Percentiles rank a stretch among this genome's conserved stretches.
These are phyloP conservation scores for Drosophila pseudotalamancana DNA, from an alignment of 2,888 invertebrate genomes.

Conservation along the genomic window DNA sequence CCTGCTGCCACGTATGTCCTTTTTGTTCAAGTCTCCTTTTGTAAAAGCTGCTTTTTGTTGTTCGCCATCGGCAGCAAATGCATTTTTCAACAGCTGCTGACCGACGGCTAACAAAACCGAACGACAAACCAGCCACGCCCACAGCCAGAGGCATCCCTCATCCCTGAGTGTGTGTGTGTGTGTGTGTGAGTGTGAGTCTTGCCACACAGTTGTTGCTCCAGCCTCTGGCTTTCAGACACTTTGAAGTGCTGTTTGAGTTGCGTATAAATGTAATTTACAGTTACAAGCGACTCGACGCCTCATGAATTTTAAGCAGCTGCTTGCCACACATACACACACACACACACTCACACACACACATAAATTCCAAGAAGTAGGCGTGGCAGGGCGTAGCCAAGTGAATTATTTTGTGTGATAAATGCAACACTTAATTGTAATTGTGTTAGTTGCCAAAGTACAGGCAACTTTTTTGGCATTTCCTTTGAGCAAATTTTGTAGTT, in stretches of 20 bases:
- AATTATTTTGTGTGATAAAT: slow-evolving; percentile 71
- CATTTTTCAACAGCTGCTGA: slow-evolving; percentile 31
- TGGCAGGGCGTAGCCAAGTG: slow-evolving; percentile 44
- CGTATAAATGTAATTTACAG: slow-evolving; percentile 74
- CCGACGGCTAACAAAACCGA: slow-evolving; percentile 13
- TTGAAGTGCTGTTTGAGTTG: slow-evolving; percentile 71
- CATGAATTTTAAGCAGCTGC: slow-evolving; percentile 73
- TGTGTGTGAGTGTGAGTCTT: slow-evolving; percentile 11
- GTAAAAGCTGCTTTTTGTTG: slow-evolving; percentile 12
- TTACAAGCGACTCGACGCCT: slow-evolving; percentile 64
- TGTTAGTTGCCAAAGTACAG: slow-evolving; percentile 31
- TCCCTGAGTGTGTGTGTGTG: slow-evolving; percentile 12
- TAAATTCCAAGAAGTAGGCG: background rate
- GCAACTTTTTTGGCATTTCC: slow-evolving; percentile 28
- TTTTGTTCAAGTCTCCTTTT: slow-evolving; percentile 21
- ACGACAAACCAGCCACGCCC: slow-evolving; percentile 11
- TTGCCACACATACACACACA: background rate
- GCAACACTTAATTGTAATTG: slow-evolving; percentile 64
- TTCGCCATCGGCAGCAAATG: slow-evolving; percentile 23
- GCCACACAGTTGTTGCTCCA: slow-evolving; percentile 11
- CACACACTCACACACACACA: too few species aligned
- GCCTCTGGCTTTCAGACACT: slow-evolving; percentile 22
- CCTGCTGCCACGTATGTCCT: slow-evolving; percentile 1
- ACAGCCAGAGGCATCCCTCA: background rate
- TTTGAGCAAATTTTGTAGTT: background rate